Base-by-base conservation (phyloP, 1,140 invertebrate species). In the Drosophila kanapiae region DNA sequence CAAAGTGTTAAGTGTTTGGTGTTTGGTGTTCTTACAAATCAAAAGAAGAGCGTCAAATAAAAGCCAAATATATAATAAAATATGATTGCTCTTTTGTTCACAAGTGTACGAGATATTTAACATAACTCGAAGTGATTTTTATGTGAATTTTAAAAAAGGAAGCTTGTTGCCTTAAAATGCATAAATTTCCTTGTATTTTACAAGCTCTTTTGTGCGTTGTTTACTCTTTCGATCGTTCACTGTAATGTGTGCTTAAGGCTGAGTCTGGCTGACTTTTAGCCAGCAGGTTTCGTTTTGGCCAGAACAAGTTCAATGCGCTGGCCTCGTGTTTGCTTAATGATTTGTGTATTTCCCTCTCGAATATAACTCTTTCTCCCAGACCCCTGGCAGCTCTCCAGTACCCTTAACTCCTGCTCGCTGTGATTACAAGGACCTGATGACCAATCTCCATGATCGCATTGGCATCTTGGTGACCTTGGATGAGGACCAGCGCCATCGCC, bases 361-460 rank as follows among this genome's bases (percentile, higher is more conserved):
- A 16, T 10, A 53, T 18, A 35, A 51, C 29, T 9, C 27, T 18
- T 4, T n/a, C 61, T 14, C 13, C 14, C 13, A 71, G 65, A 29
- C 47, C 3, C 38, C 47, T 5, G 18, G 16, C 14, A 3, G 37
- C 10, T 14, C 14, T 13, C 16, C 53, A 4, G 2, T 27, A 9
- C 4, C 56, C 2, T 31, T 16, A 1, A 67, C 0, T 68, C 45
- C 59, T 9, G 37, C 51, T 6, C 65, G 65, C 2, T 81, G 57
- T 31, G 90, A 86, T 16, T 83, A 86, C 43, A 83, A 81, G 72
- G 79, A 92, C 14, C 60, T 92, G 35, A 69, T 92, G 68, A 80
- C 56, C 6, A 92, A 79, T 42, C 56, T 94, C 11, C 92, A 93
- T 33, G 94, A 94, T 69, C 91, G 93, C 10, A 80, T 94, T 6